phyloP scores from a whole-genome alignment of 2,797 vertebrate genomes.

The Myotis pilosus region DNA sequence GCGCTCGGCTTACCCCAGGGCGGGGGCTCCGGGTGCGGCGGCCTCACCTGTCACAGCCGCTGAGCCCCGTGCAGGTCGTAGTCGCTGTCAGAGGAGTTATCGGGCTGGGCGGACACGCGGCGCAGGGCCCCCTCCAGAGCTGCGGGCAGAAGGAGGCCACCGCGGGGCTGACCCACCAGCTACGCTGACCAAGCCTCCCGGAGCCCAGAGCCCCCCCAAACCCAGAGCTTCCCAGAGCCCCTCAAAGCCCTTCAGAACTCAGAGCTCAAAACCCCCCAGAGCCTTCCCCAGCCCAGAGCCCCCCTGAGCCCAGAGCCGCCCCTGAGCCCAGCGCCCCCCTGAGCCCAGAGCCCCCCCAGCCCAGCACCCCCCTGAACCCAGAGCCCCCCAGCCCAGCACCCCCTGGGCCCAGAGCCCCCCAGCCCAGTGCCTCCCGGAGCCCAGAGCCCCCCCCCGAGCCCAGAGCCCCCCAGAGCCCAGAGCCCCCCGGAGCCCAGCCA shows the following conservation, averaged over 20 bases:
- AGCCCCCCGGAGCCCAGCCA: background rate
- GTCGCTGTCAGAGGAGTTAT: constrained; percentile 84
- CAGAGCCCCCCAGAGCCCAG: too few relatives aligned
- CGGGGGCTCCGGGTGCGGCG: accelerated
- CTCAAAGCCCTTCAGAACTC: too few relatives aligned
- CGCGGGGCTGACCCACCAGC: background rate
- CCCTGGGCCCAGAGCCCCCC: too few relatives aligned
- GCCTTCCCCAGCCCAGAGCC: too few relatives aligned
- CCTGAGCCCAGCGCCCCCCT: background rate
- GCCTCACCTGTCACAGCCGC: constrained; percentile 71
- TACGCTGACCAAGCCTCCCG: background rate
- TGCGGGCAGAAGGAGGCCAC: background rate
- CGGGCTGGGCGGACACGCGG: constrained; percentile 63
- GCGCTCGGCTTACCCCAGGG: background rate
- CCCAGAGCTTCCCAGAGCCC: too few relatives aligned
- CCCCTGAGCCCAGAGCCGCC: too few relatives aligned
- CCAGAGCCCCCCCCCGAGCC: too few relatives aligned
- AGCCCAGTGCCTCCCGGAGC: too few relatives aligned
- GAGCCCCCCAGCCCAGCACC: too few relatives aligned
- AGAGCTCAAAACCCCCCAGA: too few relatives aligned
- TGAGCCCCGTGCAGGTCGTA: constrained; percentile 78
- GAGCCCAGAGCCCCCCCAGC: too few relatives aligned
- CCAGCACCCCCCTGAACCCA: too few relatives aligned
- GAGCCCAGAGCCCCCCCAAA: background rate
- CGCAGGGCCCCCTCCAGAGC: constrained; percentile 78